Base-by-base conservation (phyloP, 2,113 vertebrate species). In the Dendrocopos noguchii region DNA sequence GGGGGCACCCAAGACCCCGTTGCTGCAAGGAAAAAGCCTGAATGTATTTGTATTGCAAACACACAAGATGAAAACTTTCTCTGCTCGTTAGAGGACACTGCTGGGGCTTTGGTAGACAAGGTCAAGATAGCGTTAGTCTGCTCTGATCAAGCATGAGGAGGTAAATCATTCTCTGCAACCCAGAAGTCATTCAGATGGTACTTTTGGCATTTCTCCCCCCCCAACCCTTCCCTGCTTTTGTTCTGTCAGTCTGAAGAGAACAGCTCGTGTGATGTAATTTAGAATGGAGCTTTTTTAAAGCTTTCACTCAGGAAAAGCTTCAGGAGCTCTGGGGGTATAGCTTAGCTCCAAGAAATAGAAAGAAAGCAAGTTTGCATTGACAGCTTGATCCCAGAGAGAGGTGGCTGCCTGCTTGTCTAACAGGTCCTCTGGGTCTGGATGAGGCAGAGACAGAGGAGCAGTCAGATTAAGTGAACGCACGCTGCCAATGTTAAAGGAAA, bases 331-430 rank as follows among this genome's bases (percentile, higher is more conserved):
- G 97, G 96, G 97, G 97, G 93, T 81, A 97, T 93, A 96, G 96
- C 97, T 98, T 91, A 97, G 96, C 96, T 96, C 92, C 5, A 55
- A 96, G 95, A 96, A 94, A 96, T 7, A 96, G 94, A 95, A 94
- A 97, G 97, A 96, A 95, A 89, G 94, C 91, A 96, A 97, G 93
- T 96, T 97, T 97, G 95, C 96, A 90, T 85, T 97, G 97, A 98
- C 97, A 98, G 97, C 96, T 97, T 95, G 97, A 97, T 97, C 97
- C 97, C 97, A 92, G 95, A 96, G 97, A 98, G 96, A 97, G 95
- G 96, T 86, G 87, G 95, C 92, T 97, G 96, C 97, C 97, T 97
- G 97, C 97, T 95, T 96, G 96, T 97, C 97, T 97, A 96, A 95
- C 94, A 93, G 97, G 97, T 97, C 97, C 97, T 97, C 93, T 95